These are phyloP conservation scores for Chorisops tibialis DNA, from an alignment of 2,888 invertebrate genomes.

Conservation along the genomic window DNA sequence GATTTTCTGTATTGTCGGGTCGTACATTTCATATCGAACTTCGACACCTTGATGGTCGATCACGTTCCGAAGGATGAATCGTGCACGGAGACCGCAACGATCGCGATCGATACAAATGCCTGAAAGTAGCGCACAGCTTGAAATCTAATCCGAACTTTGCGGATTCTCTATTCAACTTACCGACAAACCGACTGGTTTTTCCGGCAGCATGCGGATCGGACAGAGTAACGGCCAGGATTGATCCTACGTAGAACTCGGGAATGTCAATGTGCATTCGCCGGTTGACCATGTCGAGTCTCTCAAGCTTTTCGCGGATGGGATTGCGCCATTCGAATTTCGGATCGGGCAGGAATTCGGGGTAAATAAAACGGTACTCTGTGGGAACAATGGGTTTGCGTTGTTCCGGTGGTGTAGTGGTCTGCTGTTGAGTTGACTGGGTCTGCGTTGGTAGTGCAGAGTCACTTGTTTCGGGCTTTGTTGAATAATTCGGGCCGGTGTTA, in stretches of 20 bases:
- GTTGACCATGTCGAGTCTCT: constrained; percentile 88
- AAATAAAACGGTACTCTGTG: constrained; percentile 65
- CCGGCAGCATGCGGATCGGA: constrained; percentile 82
- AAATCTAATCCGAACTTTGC: neutral
- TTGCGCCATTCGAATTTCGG: constrained; percentile 77
- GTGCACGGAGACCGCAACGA: constrained; percentile 77
- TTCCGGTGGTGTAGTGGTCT: neutral
- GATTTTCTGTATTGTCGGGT: constrained; percentile 84
- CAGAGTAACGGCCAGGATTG: constrained; percentile 81
- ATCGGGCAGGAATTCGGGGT: constrained; percentile 91
- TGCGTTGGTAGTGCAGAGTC: no score
- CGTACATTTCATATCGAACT: constrained; percentile 72
- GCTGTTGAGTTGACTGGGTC: no score
- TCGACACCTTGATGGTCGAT: constrained; percentile 83
- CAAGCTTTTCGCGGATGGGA: constrained; percentile 77
- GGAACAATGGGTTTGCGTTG: constrained; percentile 44
- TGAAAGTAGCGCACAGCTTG: constrained; percentile 19
- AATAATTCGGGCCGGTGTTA: no score
- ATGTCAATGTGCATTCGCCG: constrained; percentile 73
- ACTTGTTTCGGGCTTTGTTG: no score
- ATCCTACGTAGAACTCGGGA: constrained; percentile 98
- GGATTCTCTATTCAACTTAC: constrained; percentile 33
- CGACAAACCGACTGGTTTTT: constrained; percentile 69
- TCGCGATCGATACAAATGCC: constrained; percentile 87
- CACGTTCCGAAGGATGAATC: constrained; percentile 87